phyloP scores from a whole-genome alignment of 2,113 vertebrate species.

The Glaucidium brasilianum region DNA sequence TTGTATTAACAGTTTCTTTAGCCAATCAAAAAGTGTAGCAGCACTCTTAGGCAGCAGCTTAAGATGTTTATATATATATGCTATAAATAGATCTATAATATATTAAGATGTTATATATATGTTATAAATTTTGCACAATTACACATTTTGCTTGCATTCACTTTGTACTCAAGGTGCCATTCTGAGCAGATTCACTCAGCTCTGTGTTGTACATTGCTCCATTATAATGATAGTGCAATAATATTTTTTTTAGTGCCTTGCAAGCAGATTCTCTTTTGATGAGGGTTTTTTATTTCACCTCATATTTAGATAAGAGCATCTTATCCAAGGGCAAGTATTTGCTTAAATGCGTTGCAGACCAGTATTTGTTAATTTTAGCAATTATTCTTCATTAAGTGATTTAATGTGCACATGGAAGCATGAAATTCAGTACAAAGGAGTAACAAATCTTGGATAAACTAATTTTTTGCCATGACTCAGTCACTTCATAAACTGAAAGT shows the following conservation, averaged over 20 bases:
- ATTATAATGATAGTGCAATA: neutral
- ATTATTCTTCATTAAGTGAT: neutral
- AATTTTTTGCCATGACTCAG: neutral
- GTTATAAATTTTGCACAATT: too few relatives aligned
- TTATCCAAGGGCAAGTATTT: neutral
- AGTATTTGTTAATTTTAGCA: neutral
- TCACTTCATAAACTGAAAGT: neutral
- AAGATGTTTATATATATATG: neutral
- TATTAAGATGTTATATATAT: neutral
- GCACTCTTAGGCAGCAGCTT: neutral
- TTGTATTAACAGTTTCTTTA: neutral
- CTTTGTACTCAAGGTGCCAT: neutral
- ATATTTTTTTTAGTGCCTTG: neutral
- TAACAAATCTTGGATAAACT: neutral
- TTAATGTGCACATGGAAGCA: neutral
- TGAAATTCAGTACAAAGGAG: neutral
- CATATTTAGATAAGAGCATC: neutral
- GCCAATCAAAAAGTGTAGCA: neutral
- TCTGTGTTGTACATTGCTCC: neutral
- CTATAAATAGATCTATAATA: too few relatives aligned
- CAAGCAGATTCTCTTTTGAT: neutral
- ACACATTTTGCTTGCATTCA: neutral
- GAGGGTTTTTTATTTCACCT: neutral
- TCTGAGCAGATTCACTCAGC: neutral
- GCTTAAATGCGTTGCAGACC: neutral